Percentiles rank a stretch among this genome's conserved stretches.
Evolutionary conservation across 2,888 invertebrate species (phyloP).

Genomic region (Hypomecis punctinalis): DNA sequence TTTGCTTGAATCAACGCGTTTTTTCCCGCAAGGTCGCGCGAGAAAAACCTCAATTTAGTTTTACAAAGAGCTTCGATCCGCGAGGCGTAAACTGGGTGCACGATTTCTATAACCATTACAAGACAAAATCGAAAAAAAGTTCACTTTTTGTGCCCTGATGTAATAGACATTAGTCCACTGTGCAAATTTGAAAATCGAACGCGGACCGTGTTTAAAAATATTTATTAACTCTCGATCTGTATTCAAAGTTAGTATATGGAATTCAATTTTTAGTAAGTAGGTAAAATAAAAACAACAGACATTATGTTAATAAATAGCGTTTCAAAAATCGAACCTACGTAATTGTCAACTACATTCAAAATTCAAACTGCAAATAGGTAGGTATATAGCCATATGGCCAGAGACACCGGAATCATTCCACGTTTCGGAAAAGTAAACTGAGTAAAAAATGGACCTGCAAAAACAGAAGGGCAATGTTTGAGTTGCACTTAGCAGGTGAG

Average conservation of each 20-base stretch:
- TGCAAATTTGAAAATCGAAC: constrained; percentile 38
- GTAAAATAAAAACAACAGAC: too few relatives aligned
- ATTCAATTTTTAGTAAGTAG: too few relatives aligned
- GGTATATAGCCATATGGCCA: constrained; percentile 2
- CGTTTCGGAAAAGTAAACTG: constrained; percentile 43
- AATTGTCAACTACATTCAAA: constrained; percentile 5
- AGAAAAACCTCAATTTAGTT: constrained; percentile 58
- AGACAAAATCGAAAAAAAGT: constrained; percentile 42
- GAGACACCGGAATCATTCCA: constrained; percentile 35
- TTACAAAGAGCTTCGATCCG: constrained; percentile 60
- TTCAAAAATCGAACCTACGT: not conserved
- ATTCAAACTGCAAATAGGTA: constrained; percentile 19
- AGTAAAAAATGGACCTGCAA: constrained; percentile 51
- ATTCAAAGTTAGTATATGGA: not conserved
- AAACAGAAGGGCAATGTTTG: constrained; percentile 64
- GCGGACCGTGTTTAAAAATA: not conserved
- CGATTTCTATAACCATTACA: constrained; percentile 51
- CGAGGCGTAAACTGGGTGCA: constrained; percentile 49
- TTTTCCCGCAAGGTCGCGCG: constrained; percentile 56
- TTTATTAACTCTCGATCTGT: not conserved
- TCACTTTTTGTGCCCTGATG: constrained; percentile 51
- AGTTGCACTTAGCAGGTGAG: constrained; percentile 64
- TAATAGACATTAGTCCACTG: constrained; percentile 39
- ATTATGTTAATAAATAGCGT: too few relatives aligned
- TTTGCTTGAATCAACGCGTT: constrained; percentile 53